A percentile compares a stretch with the other conserved stretches of the same genome.
phyloP scores from a whole-genome alignment of 2,113 vertebrate species.

The Ptychochromis oligacanthus region DNA sequence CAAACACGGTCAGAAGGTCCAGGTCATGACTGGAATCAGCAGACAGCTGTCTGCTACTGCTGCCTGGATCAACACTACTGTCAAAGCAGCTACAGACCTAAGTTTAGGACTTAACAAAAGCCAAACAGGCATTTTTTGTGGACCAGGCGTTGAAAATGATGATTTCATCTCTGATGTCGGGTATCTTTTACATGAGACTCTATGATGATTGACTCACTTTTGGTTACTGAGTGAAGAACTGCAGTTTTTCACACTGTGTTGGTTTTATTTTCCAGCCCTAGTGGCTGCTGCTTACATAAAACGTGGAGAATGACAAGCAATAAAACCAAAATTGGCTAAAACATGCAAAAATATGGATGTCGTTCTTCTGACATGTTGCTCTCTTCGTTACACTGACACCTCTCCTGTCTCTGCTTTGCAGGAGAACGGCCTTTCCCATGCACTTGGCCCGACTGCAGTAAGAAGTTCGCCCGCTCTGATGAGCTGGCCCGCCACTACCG shows the following conservation, averaged over 20 bases:
- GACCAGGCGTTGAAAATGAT: background rate
- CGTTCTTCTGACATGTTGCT: background rate
- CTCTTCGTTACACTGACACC: background rate
- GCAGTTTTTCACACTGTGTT: background rate
- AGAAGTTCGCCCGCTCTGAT: conserved; percentile 97
- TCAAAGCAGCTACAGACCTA: background rate
- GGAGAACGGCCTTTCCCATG: conserved; percentile 96
- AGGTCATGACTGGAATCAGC: background rate
- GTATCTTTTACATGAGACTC: background rate
- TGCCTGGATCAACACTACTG: background rate
- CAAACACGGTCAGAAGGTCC: background rate
- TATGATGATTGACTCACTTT: background rate
- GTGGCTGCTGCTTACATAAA: background rate
- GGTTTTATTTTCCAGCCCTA: background rate
- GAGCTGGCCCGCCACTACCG: conserved; percentile 97
- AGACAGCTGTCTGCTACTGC: background rate
- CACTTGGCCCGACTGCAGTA: conserved; percentile 94
- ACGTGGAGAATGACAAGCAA: background rate
- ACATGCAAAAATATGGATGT: background rate
- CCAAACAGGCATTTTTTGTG: background rate
- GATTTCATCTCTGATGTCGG: background rate
- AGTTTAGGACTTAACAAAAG: background rate
- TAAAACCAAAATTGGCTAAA: background rate
- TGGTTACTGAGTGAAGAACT: background rate
- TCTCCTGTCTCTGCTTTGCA: conserved; percentile 61